Evolutionary conservation across 2,797 vertebrate genomes (phyloP).

Genomic region (Graptemys geographica): DNA sequence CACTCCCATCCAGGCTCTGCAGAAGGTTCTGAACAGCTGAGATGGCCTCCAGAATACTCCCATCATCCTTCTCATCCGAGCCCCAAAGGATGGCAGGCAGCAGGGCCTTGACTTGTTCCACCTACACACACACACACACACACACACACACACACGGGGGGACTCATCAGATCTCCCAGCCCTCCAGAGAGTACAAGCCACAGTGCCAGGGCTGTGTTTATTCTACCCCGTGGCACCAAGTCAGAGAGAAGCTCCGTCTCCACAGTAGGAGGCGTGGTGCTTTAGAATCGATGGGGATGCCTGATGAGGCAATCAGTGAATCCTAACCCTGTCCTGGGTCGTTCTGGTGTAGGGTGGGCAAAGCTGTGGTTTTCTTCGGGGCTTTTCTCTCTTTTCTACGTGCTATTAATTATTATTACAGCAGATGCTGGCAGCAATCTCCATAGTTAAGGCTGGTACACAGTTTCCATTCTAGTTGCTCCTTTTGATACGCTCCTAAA

Average conservation of each 20-base stretch:
- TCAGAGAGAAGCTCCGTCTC: background rate
- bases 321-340: no score
- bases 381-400: no score
- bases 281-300: background rate
- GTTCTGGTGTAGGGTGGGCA: no score
- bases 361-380: no score
- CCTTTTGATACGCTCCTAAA: no score
- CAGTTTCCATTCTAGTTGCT: no score
- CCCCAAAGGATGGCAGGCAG: constrained; percentile 29
- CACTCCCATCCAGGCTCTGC: constrained; percentile 25
- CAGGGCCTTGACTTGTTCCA: constrained; percentile 49
- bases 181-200: background rate
- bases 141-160: no score
- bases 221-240: background rate
- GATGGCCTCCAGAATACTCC: constrained; percentile 52
- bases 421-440: no score
- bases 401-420: no score
- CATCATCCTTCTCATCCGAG: constrained; percentile 6
- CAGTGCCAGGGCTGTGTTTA: background rate
- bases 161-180: background rate
- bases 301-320: no score
- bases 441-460: no score
- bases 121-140: background rate
- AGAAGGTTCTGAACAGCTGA: constrained; percentile 34
- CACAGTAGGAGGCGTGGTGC: background rate